These are phyloP conservation scores for Cryptus viduatorius DNA, from an alignment of 2,888 invertebrate genomes.

Conservation along the genomic window DNA sequence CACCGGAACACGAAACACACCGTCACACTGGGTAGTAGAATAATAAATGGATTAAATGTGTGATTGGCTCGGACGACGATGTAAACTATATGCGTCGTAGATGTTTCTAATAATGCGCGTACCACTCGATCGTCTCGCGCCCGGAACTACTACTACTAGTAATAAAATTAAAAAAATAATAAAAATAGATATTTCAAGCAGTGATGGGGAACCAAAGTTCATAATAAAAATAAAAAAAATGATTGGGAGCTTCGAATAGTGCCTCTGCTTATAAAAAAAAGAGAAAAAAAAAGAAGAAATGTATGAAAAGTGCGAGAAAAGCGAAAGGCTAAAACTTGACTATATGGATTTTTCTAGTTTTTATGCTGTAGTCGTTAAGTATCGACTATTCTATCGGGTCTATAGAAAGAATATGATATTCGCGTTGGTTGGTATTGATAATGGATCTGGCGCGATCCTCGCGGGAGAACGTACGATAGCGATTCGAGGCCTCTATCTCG, in stretches of 20 bases:
- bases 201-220: conserved; percentile 34
- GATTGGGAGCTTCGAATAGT: conserved; percentile 84
- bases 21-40: conserved; percentile 32
- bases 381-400: conserved; percentile 41
- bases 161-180: conserved; percentile 45
- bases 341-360: conserved; percentile 69
- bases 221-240: conserved; percentile 63
- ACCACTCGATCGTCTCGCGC: conserved; percentile 47
- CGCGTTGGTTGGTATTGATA: conserved; percentile 25
- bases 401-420: conserved; percentile 37
- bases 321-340: conserved; percentile 54
- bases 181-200: conserved; percentile 60
- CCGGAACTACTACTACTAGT: conserved; percentile 55
- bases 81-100: conserved; percentile 41
- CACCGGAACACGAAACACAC: conserved; percentile 7
- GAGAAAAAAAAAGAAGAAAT: conserved; percentile 10
- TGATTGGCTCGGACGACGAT: conserved; percentile 45
- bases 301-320: neutral
- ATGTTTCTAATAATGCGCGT: conserved; percentile 50
- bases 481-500: conserved; percentile 14
- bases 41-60: conserved; percentile 49
- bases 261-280: conserved; percentile 82
- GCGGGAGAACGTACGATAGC: conserved; percentile 6
- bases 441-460: neutral
- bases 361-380: conserved; percentile 65